Base-by-base conservation (phyloP, 2,888 invertebrate genomes). In the Drosophila diplacantha region DNA sequence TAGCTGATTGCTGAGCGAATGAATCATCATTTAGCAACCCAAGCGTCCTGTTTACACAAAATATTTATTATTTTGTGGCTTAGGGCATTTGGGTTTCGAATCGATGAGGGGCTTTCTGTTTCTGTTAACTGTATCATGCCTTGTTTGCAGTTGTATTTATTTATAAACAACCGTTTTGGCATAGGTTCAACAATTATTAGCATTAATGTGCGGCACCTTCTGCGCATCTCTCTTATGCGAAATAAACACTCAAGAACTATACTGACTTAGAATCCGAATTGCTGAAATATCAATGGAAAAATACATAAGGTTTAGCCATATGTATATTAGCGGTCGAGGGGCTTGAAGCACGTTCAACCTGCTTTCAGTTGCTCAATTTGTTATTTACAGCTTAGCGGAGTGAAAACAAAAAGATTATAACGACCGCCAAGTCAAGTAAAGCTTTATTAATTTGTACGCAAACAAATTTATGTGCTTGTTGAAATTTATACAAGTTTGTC, bases 391-490 rank as follows among this genome's bases (percentile, higher is more conserved):
- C 75, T 75, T 50, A 54, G 55, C 61, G 57, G 29, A 41, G 57
- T 61, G 47, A 52, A 52, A 62, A 64, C 51, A 49, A 73, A 66
- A 72, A 67, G 49, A 49, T 44, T 50, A 50, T 65, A 64, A 73
- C 46, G 69, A 63, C 62, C 46, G 53, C 54, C 57, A 54, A 72
- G 69, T 62, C 44, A 66, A 43, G 54, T 57, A 65, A 71, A 72
- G 53, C 70, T 49, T 56, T 80, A 67, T 59, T 75, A 74, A 77
- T 70, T 71, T 70, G 55, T 58, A 70, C 69, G 73, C 80, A 74
- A 79, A 78, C 78, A 76, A 74, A 71, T 69, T 67, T 46, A 51
- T 62, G 47, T 63, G 67, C 54, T 38, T 66, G 54, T 56, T 63
- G 72, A 61, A 69, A 49, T 69, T 71, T 74, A 71, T 74, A 70